A percentile compares a stretch with the other conserved stretches of the same genome.
Evolutionary conservation across 2,797 vertebrate genomes (phyloP).

Genomic region (Gymnopithys bicolor): DNA sequence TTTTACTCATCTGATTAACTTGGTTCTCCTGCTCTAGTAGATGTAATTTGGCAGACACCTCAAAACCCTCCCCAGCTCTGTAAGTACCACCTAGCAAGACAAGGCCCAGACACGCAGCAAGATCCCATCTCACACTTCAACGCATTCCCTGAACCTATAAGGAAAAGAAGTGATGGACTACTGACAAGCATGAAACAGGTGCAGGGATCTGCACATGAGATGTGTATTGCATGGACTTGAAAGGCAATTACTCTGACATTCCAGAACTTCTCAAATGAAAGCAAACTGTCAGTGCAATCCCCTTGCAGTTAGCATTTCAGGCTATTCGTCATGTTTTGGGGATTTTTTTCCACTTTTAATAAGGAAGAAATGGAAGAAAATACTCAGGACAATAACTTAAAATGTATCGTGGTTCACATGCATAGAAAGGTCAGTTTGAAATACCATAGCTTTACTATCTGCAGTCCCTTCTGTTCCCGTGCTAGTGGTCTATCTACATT

Average conservation of each 20-base stretch:
- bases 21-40: neutral
- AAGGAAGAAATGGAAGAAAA: neutral
- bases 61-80: constrained; percentile 12
- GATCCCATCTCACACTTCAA: constrained; percentile 63
- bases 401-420: rapidly evolving
- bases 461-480: neutral
- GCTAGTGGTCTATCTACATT: neutral
- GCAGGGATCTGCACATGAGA: constrained; percentile 45
- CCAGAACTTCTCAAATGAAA: constrained; percentile 59
- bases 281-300: constrained; percentile 14
- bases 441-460: neutral
- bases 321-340: neutral
- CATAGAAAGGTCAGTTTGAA: neutral
- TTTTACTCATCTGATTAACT: constrained; percentile 55
- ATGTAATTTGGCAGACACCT: constrained; percentile 6
- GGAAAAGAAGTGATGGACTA: constrained; percentile 82
- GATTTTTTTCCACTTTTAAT: neutral
- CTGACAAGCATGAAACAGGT: constrained; percentile 89
- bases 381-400: neutral
- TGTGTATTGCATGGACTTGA: neutral
- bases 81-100: constrained; percentile 25
- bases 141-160: constrained; percentile 82
- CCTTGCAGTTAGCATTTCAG: neutral
- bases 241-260: constrained; percentile 47
- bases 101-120: neutral